A percentile compares a stretch with the other conserved stretches of the same genome.
phyloP scores from a whole-genome alignment of 1,140 invertebrate genomes.

The Conus ventricosus region DNA sequence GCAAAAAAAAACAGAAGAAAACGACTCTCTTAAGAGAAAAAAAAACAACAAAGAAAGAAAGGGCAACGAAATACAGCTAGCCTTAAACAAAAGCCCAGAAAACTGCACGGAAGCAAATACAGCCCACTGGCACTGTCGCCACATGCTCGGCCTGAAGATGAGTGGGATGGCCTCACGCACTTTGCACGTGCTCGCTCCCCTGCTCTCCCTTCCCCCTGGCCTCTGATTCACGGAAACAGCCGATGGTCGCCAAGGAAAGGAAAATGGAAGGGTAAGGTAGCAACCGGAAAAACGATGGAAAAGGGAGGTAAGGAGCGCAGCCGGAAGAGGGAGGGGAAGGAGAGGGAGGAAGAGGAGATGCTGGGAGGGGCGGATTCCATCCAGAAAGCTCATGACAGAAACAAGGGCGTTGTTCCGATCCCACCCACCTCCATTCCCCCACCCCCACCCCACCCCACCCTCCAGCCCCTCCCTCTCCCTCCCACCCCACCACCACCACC shows the following conservation, averaged over 20 bases:
- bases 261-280: background rate
- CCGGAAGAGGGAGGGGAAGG: background rate
- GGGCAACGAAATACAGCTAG: no score
- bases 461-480: no score
- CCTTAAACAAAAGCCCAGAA: no score
- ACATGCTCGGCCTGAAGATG: background rate
- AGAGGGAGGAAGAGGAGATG: background rate
- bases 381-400: background rate
- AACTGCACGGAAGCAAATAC: background rate
- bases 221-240: constrained; percentile 6
- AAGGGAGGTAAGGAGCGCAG: background rate
- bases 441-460: background rate
- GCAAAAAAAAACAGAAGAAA: no score
- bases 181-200: background rate
- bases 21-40: no score
- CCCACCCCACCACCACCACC: no score
- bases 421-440: background rate
- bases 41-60: no score
- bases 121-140: background rate
- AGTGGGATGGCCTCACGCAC: background rate
- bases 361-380: background rate
- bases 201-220: no score
- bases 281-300: background rate
- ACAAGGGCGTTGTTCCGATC: background rate
- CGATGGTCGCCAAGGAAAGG: background rate